phyloP scores from a whole-genome alignment of 2,797 vertebrate genomes.

The Tympanoctomys barrerae region DNA sequence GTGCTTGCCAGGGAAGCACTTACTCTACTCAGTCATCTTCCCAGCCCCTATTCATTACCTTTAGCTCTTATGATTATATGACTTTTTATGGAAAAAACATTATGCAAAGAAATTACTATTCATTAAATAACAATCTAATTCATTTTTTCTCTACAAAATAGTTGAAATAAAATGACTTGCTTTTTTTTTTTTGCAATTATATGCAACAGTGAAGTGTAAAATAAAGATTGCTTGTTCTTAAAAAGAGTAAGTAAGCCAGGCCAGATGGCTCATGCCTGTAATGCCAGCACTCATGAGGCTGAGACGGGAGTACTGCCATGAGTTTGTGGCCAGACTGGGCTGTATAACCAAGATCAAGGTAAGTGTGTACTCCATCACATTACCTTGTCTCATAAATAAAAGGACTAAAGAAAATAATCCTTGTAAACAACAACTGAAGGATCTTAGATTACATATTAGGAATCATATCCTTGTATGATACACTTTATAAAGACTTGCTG shows the following conservation, averaged over 20 bases:
- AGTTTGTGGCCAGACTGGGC: neutral
- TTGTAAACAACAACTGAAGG: neutral
- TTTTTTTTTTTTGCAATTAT: neutral
- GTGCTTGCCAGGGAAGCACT: no score
- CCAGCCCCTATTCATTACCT: neutral
- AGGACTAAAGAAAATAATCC: neutral
- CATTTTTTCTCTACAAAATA: neutral
- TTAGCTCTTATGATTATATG: neutral
- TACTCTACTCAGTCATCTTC: no score
- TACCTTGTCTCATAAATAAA: neutral
- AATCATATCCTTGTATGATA: neutral
- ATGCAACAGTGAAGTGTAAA: neutral
- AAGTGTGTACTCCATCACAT: neutral
- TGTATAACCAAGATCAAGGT: neutral
- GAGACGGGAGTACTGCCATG: neutral
- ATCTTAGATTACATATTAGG: neutral
- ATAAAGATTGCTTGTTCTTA: neutral
- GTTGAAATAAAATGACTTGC: neutral
- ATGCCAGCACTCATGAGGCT: neutral
- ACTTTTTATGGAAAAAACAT: neutral
- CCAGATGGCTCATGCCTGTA: neutral
- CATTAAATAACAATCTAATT: neutral
- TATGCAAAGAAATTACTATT: neutral
- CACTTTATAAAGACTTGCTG: neutral
- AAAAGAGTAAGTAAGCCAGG: neutral